Percentiles rank a stretch among this genome's conserved stretches.
Evolutionary conservation across 2,888 invertebrate genomes (phyloP).

Genomic region (Amblyjoppa fuscipennis): DNA sequence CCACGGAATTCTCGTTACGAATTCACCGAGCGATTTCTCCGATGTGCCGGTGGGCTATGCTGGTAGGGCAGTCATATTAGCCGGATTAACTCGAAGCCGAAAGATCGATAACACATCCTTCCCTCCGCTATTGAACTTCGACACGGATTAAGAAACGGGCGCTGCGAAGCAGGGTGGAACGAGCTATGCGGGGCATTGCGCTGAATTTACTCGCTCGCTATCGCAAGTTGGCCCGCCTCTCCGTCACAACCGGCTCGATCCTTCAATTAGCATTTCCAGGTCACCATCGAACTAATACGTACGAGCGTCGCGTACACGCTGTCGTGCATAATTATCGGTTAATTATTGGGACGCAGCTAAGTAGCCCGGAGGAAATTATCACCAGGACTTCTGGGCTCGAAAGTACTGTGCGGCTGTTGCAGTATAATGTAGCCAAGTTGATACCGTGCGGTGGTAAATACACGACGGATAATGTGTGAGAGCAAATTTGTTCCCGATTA

Average conservation of each 20-base stretch:
- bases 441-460: background rate
- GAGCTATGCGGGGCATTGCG: slow-evolving; percentile 31
- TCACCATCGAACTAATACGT: slow-evolving; percentile 74
- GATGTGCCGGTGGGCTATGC: slow-evolving; percentile 32
- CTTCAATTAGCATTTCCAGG: slow-evolving; percentile 83
- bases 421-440: background rate
- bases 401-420: slow-evolving; percentile 53
- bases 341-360: slow-evolving; percentile 84
- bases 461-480: background rate
- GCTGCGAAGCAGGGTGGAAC: background rate
- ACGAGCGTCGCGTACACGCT: slow-evolving; percentile 70
- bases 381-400: slow-evolving; percentile 73
- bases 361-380: slow-evolving; percentile 83
- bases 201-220: slow-evolving; percentile 36
- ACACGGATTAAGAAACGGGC: slow-evolving; percentile 55
- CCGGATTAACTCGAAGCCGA: slow-evolving; percentile 3
- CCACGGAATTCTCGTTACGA: slow-evolving; percentile 58
- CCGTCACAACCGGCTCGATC: slow-evolving; percentile 72
- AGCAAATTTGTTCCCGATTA: background rate
- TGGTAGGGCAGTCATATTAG: slow-evolving; percentile 24
- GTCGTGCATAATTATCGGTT: slow-evolving; percentile 83
- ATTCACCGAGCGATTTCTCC: slow-evolving; percentile 54
- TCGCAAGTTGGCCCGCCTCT: slow-evolving; percentile 23
- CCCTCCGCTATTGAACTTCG: slow-evolving; percentile 61
- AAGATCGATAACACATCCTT: slow-evolving; percentile 61